Conservation (phyloP, 2,888 invertebrate species). For the Halictus ligatus region DNA sequence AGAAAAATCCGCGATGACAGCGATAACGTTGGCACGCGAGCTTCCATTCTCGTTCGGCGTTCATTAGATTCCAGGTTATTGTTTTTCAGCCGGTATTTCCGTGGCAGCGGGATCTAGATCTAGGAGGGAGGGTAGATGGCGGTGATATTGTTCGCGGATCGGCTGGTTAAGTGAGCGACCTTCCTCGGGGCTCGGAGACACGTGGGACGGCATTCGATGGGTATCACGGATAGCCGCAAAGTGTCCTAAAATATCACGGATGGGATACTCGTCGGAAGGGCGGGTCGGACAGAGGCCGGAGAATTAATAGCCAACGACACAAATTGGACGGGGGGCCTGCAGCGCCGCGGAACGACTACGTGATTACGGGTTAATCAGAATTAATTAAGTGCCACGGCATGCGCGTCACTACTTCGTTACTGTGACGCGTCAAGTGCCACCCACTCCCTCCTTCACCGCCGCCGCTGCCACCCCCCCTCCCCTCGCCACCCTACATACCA, state of each 20-base stretch:
- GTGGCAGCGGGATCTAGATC: constrained; percentile 2
- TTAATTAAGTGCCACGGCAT: constrained; percentile 83
- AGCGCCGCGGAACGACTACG: constrained; percentile 81
- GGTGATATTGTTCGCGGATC: constrained; percentile 34
- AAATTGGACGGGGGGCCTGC: constrained; percentile 80
- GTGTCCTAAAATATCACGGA: constrained; percentile 68
- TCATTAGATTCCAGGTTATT: constrained; percentile 2
- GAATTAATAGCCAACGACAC: constrained; percentile 79
- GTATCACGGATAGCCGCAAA: constrained; percentile 55
- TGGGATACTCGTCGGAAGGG: constrained; percentile 47
- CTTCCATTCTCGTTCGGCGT: background rate
- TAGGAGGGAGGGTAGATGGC: constrained; percentile 3
- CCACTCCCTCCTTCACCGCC: constrained; percentile 48
- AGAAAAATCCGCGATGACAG: background rate
- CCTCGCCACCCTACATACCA: background rate
- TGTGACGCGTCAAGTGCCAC: constrained; percentile 83
- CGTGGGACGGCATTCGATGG: constrained; percentile 50
- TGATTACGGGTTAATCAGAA: constrained; percentile 84
- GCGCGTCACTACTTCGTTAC: constrained; percentile 84
- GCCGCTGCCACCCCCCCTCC: background rate
- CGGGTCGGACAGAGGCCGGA: constrained; percentile 57
- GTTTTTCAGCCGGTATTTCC: constrained; percentile 9
- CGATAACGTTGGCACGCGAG: background rate
- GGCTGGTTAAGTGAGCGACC: constrained; percentile 54
- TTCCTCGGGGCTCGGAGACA: constrained; percentile 37